Evolutionary conservation across 2,888 invertebrate genomes (phyloP), one percentile per base, ranked within the genome.

Genomic region (Orchesellides sinensis): DNA sequence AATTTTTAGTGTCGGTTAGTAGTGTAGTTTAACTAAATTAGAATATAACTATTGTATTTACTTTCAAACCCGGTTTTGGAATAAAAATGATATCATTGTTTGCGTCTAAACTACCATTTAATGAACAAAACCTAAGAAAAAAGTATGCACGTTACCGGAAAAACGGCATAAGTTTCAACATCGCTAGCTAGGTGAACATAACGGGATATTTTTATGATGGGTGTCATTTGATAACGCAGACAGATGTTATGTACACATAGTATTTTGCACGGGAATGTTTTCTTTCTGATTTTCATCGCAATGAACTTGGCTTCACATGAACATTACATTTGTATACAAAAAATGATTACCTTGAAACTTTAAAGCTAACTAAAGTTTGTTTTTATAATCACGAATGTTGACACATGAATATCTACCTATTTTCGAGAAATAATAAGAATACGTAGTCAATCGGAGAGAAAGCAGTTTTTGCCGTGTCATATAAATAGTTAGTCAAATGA

Each of bases 141-240:
- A 23, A 63, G 21, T 35, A 35, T 17, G 47, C 66, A 66, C 27
- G 4, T 19, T 17, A 75, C 74, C 74, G 74, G 74, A 74, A 65
- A 63, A 74, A 74, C 65, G 74, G 74, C 65, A 74, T n/a, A 74
- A 73, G 70, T 59, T 59, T 72, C 19, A 72, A 61, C 19, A 12
- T 73, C 21, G 17, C 49, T 73, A 23, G 35, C 65, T 72, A 54
- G 74, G 74, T 74, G 65, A 74, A 74, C 65, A 65, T 74, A 74
- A 74, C 74, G 74, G 74, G 65, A 65, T 74, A 56, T 21, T 74
- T 73, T 74, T 74, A 65, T 65, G 74, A 74, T 74, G 74, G 61
- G 27, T 74, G 74, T 75, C 74, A 75, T 66, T 65, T 65, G 65
- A 75, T 65, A 65, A 75, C 65, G 35, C 56, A 61, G 32, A 59